Base-by-base conservation (phyloP, 2,113 vertebrate genomes). In the Falco punctatus region DNA sequence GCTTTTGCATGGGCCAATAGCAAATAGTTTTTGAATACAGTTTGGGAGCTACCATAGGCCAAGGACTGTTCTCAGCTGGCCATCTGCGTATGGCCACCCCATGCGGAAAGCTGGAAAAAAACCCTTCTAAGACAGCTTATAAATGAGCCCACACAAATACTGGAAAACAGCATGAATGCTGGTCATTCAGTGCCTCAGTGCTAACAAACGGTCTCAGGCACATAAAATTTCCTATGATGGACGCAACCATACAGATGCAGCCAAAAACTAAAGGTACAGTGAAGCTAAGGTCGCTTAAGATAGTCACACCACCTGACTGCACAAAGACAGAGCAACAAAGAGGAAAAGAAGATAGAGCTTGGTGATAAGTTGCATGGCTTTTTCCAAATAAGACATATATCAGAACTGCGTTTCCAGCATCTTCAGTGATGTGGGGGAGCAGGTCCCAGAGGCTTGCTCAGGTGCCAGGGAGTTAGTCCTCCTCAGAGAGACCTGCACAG, bases 371-470 rank as follows among this genome's bases (percentile, higher is more conserved):
- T 44, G 55, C 17, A 59, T 64, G 23, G 24, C 48, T 91, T 93
- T 86, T 81, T 52, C 33, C 23, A 90, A 48, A 16, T 28, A 84
- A 75, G 64, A 30, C 2, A 17, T 64, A 85, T 85, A 65, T 81
- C 74, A 77, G 71, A 94, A 75, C 20, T 38, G 51, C 32, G 18
- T 52, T 95, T 79, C 28, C 49, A 86, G 52, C 40, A 82, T 40
- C 90, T 82, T 67, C 38, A 85, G n/a, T 69, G 28, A 35, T 74
- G 23, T 46, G n/a, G 55, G 10, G 28, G 32, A 85, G 21, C 32
- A 88, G 48, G 38, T 79, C 65, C 48, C 57, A 85, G 61, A 59
- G 18, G n/a, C 35, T 90, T 3, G 1, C 32, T 51, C 0, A 0
- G 54, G 46, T 55, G 21, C 16, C 64, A 89, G 42, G 77, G 77